These are phyloP conservation scores for Exaiptasia diaphana DNA, from an alignment of 64 coral and sea anemone species.

Conservation along the genomic window DNA sequence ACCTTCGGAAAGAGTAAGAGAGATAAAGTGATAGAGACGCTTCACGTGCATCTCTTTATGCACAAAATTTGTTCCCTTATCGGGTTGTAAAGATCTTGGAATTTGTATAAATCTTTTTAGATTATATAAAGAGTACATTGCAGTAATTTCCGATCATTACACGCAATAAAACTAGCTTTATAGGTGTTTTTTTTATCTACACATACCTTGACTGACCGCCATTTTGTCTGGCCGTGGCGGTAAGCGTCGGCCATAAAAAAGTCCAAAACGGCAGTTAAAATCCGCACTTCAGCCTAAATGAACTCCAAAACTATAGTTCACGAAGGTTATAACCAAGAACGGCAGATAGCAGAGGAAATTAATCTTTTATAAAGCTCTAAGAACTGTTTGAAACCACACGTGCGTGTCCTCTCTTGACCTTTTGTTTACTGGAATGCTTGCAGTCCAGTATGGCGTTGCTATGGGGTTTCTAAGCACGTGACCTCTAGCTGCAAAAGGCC, in stretches of 20 bases:
- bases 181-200: conserved; percentile 3
- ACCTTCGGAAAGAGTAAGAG: neutral
- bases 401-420: neutral
- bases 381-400: neutral
- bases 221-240: neutral
- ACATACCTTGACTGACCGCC: conserved; percentile 32
- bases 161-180: neutral
- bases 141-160: too few relatives aligned
- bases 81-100: neutral
- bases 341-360: neutral
- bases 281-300: neutral
- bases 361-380: neutral
- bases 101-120: neutral
- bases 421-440: neutral
- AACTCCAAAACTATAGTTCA: neutral
- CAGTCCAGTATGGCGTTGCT: neutral
- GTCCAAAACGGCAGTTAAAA: neutral
- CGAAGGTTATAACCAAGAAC: neutral
- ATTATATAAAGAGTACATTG: neutral
- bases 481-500: conserved; percentile 43
- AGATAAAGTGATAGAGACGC: neutral
- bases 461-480: conserved; percentile 28
- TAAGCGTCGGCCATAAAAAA: neutral
- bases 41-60: neutral
- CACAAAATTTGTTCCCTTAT: neutral